phyloP scores from a whole-genome alignment of 2,113 vertebrate genomes.

The Alectura lathami region DNA sequence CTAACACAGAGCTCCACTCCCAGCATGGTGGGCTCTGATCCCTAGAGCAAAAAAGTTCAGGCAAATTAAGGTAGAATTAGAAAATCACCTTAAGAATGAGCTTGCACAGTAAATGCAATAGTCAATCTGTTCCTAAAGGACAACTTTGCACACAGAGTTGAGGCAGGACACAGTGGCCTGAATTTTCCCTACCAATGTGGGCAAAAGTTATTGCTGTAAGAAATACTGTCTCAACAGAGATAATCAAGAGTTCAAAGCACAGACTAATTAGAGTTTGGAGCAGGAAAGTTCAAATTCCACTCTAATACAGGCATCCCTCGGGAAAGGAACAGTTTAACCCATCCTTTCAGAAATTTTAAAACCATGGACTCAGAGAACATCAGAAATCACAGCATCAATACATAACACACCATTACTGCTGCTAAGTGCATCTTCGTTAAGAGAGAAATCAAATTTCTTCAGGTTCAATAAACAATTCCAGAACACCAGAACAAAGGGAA shows the following conservation, averaged over 20 bases:
- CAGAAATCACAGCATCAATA: neutral
- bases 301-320: neutral
- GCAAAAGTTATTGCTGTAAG: neutral
- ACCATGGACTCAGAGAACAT: neutral
- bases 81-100: neutral
- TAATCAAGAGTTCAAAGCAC: neutral
- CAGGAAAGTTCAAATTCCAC: neutral
- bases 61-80: neutral
- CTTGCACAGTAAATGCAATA: neutral
- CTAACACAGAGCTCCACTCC: neutral
- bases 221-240: neutral
- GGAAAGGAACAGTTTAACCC: neutral
- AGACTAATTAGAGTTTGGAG: neutral
- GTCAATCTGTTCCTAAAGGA: neutral
- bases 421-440: neutral
- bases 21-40: fast-evolving
- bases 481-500: neutral
- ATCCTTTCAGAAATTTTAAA: neutral
- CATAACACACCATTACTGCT: neutral
- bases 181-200: neutral
- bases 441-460: neutral
- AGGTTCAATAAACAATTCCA: neutral
- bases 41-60: neutral
- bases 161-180: neutral
- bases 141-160: neutral